Evolutionary conservation across 2,888 invertebrate genomes (phyloP), one percentile per base, ranked within the genome.

Genomic region (Mythimna ferrago): DNA sequence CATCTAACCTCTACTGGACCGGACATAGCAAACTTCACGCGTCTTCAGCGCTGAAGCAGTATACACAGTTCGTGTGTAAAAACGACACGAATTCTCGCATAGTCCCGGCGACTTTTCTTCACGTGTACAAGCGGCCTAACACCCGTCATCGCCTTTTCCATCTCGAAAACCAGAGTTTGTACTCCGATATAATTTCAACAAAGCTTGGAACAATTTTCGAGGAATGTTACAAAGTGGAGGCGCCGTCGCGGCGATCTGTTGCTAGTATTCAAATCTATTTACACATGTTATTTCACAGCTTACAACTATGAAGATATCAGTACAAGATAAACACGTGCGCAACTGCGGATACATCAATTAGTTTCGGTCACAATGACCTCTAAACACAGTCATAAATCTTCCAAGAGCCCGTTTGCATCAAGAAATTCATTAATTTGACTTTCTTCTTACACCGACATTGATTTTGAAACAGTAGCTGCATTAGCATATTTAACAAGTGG

Each of bases 381-480:
- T 83, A 66, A 83, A 62, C 48, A 61, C 26, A n/a, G 48, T 26
- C 58, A 41, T 83, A 75, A 83, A 75, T 83, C 76, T 83, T 62
- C 11, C 44, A 16, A n/a, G 11, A 63, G 66, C n/a, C 41, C 35
- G 26, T 68, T 73, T 69, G 68, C 71, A 69, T 73, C 26, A 69
- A 82, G 58, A 76, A 57, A 73, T 51, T 53, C 35, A 83, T 76
- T 73, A 64, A 80, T 78, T 67, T 61, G 16, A 69, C 61, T 86
- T 71, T 81, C 84, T 80, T 76, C 67, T 63, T 44, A 60, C 66
- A 67, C 44, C 51, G 53, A 58, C 67, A 66, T 70, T 65, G 48
- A 80, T 66, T 83, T 64, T 51, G 58, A 78, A 76, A 81, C 84
- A 86, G 86, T 71, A 86, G 84, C 69, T 58, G 38, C 71, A 68